Evolutionary conservation across 1,140 invertebrate species (phyloP).

Genomic region (Drosophila mauritiana): DNA sequence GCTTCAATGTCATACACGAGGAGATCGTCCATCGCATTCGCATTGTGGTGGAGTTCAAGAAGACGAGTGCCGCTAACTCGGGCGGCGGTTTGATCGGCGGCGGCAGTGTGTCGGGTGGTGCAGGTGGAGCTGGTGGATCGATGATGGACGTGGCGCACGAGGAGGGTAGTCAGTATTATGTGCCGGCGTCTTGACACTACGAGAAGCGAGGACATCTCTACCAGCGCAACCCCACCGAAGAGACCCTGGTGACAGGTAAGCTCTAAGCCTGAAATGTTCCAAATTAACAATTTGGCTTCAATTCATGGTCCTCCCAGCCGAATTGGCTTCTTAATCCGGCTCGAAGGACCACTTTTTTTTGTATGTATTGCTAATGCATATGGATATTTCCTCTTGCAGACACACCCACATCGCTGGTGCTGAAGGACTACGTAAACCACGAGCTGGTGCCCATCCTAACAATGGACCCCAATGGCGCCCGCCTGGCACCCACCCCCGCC

Average conservation of each 20-base stretch:
- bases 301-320: neutral
- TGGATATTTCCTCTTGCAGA: constrained; percentile 83
- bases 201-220: constrained; percentile 86
- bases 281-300: neutral
- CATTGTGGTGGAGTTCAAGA: constrained; percentile 86
- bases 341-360: neutral
- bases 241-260: constrained; percentile 85
- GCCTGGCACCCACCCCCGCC: constrained; percentile 39
- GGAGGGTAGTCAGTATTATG: constrained; percentile 86
- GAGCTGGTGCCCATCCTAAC: constrained; percentile 84
- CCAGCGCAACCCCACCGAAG: constrained; percentile 88
- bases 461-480: constrained; percentile 76
- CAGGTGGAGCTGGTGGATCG: constrained; percentile 48
- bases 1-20: constrained; percentile 98
- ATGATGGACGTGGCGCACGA: constrained; percentile 83
- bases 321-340: neutral
- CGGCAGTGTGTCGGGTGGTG: neutral
- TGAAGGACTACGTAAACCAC: constrained; percentile 82
- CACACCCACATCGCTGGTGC: constrained; percentile 87
- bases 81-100: constrained; percentile 8
- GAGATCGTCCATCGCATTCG: constrained; percentile 93
- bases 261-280: neutral
- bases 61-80: constrained; percentile 70
- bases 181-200: constrained; percentile 88
- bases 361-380: neutral